phyloP scores from a whole-genome alignment of 2,113 vertebrate species.

The Brachypteracias leptosomus region DNA sequence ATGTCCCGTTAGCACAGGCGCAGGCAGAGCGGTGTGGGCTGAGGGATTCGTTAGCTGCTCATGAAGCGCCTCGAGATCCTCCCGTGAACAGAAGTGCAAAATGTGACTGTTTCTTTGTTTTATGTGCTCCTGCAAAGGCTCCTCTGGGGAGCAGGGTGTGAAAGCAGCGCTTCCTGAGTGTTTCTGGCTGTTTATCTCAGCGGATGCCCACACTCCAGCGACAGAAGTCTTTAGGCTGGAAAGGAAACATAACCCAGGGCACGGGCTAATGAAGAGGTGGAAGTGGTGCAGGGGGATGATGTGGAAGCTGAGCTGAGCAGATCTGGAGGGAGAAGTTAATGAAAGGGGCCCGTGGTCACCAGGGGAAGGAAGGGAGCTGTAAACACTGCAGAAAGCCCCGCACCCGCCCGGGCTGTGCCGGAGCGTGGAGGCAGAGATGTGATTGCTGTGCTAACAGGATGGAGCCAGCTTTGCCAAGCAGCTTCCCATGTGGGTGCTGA shows the following conservation, averaged over 20 bases:
- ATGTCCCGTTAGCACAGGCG: neutral
- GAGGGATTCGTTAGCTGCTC: neutral
- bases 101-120: neutral
- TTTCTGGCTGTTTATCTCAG: conserved; percentile 7
- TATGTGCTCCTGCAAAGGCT: neutral
- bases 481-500: conserved; percentile 30
- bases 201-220: neutral
- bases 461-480: neutral
- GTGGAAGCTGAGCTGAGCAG: conserved; percentile 14
- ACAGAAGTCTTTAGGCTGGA: neutral
- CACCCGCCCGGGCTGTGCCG: neutral
- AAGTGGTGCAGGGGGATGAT: neutral
- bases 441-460: neutral
- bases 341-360: neutral
- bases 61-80: neutral
- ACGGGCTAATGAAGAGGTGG: conserved; percentile 5
- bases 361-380: neutral
- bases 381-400: neutral
- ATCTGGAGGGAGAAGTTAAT: neutral
- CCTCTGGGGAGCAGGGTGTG: conserved; percentile 9
- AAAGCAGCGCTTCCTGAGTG: neutral
- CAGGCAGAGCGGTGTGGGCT: neutral
- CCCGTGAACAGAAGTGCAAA: neutral
- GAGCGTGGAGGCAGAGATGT: neutral
- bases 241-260: conserved; percentile 1